Evolutionary conservation across 92 coral and sea anemone genomes (phyloP).

Genomic region (Bergia puertoricense): DNA sequence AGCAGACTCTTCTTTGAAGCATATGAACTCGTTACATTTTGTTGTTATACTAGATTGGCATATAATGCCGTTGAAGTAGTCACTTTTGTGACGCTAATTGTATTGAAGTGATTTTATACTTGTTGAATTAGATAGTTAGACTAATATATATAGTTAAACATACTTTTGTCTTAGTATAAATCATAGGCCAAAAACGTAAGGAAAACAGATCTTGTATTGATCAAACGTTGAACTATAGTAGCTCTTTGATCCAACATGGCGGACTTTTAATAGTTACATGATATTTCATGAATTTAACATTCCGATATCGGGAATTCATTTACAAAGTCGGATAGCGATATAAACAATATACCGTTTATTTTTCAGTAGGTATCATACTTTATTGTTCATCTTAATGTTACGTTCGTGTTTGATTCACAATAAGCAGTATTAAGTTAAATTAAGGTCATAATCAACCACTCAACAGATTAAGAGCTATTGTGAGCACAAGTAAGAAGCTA

Average conservation of each 20-base stretch:
- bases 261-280: background rate
- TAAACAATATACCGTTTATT: background rate
- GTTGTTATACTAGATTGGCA: conserved; percentile 45
- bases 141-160: background rate
- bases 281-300: background rate
- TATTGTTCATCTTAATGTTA: background rate
- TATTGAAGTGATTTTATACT: conserved; percentile 22
- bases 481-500: background rate
- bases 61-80: conserved; percentile 67
- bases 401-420: background rate
- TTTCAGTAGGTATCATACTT: background rate
- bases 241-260: conserved; percentile 43
- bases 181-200: background rate
- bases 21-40: background rate
- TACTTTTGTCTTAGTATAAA: background rate
- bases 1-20: background rate
- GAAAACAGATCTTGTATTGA: background rate
- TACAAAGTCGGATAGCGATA: background rate
- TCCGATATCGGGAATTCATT: conserved; percentile 20
- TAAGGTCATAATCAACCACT: conserved; percentile 11
- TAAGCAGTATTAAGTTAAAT: background rate
- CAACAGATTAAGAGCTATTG: background rate
- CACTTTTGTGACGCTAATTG: conserved; percentile 49
- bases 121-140: background rate
- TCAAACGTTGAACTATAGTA: background rate